Base-by-base conservation (phyloP, 2,113 vertebrate species). In the Cervus canadensis region DNA sequence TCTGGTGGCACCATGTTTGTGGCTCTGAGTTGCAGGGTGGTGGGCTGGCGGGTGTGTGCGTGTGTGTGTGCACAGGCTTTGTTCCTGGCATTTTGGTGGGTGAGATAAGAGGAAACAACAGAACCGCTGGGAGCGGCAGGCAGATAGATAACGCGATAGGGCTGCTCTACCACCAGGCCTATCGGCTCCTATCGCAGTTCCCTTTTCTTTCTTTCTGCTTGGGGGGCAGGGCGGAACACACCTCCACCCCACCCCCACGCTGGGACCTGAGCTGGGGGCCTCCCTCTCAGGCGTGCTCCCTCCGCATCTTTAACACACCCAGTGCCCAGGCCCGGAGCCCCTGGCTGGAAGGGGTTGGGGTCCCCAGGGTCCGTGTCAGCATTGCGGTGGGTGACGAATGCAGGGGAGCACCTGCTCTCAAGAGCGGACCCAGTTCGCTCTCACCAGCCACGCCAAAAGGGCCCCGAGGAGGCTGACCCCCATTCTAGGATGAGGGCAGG, bases 1-100 rank as follows among this genome's bases (percentile, higher is more conserved):
- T 40, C 64, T 19, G 2, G 81, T 1, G 90, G 74, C 57, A 9
- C 26, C 36, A 2, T 7, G 13, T 87, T 91, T 67, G 7, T 0
- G 26, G 89, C 71, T 45, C 67, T 0, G 54, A 56, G 5, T 12
- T 14, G 33, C 19, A 16, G 45, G 81, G 78, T 19, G 4, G 74
- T 62, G 97, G 95, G 94, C 71, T 89, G 1, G 5, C 2, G 13
- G 14, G 86, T 15, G 79, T 7, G 60, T 7, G 28, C 1, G 50
- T 33, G 62, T 56, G 21, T 30, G 57, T 45, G 93, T 25, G 88
- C 71, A 33, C 6, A 4, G 0, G 78, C 79, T 76, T 93, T 90
- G 91, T 95, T 82, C 93, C 86, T 93, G 91, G 96, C 97, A 95
- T 95, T 96, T 95, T 97, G 97, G 97, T 79, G 97, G 96, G 93